Evolutionary conservation across 2,888 invertebrate species (phyloP).

Genomic region (Furcula furcula): DNA sequence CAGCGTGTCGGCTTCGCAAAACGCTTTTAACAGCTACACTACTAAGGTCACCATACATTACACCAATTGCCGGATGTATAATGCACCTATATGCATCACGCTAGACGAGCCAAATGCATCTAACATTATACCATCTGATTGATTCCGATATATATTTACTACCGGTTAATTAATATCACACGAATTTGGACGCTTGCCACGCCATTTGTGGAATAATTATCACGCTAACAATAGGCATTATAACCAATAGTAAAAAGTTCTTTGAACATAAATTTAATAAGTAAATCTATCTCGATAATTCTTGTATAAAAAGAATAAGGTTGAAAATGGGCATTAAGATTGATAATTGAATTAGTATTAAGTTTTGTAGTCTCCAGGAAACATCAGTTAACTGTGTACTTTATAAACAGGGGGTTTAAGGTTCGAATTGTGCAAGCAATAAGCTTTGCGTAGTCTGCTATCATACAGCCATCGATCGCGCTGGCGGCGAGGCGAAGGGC

Average conservation of each 20-base stretch:
- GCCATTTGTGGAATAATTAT: constrained; percentile 30
- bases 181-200: constrained; percentile 54
- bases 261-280: constrained; percentile 9
- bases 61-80: constrained; percentile 42
- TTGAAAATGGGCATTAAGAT: too few relatives aligned
- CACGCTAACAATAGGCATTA: too few relatives aligned
- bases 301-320: too few relatives aligned
- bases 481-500: too few relatives aligned
- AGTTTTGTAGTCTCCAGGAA: too few relatives aligned
- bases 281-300: too few relatives aligned
- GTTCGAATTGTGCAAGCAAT: too few relatives aligned
- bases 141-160: constrained; percentile 48
- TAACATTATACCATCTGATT: constrained; percentile 36
- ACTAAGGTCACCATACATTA: constrained; percentile 61
- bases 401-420: too few relatives aligned
- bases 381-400: too few relatives aligned
- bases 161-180: constrained; percentile 46
- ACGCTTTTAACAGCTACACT: constrained; percentile 65
- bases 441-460: too few relatives aligned
- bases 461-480: too few relatives aligned
- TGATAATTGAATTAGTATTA: too few relatives aligned
- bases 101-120: constrained; percentile 43
- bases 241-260: constrained; percentile 27
- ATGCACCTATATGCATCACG: constrained; percentile 22
- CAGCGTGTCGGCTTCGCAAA: constrained; percentile 45